Evolutionary conservation across 2,113 vertebrate genomes (phyloP).

Genomic region (Chamaetylas fuelleborni): DNA sequence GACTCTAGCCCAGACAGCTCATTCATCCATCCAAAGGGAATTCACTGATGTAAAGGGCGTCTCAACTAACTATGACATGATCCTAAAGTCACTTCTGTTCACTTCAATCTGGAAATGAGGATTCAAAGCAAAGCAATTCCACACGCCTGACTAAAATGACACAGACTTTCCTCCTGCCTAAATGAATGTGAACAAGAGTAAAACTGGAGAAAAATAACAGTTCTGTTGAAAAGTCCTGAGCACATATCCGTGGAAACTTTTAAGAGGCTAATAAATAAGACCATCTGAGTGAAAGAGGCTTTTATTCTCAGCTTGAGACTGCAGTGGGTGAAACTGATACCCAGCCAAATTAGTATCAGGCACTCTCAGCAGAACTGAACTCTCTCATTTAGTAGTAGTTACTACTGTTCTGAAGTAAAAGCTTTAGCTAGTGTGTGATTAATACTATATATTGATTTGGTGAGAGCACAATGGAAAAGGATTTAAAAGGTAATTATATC

Average conservation of each 20-base stretch:
- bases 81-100: background rate
- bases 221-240: slow-evolving; percentile 21
- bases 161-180: slow-evolving; percentile 17
- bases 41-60: background rate
- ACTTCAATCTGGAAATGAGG: background rate
- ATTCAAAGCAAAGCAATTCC: slow-evolving; percentile 3
- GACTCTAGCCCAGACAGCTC: background rate
- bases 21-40: background rate
- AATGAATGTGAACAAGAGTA: slow-evolving; percentile 8
- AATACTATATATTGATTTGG: background rate
- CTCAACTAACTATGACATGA: background rate
- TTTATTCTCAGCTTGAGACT: slow-evolving; percentile 42
- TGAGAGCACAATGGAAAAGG: background rate
- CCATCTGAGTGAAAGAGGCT: slow-evolving; percentile 43
- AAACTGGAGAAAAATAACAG: slow-evolving; percentile 35
- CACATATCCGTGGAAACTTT: slow-evolving; percentile 44
- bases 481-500: background rate
- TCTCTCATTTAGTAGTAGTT: background rate
- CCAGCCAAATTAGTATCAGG: slow-evolving; percentile 34
- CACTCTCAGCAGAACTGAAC: background rate
- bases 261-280: slow-evolving; percentile 48
- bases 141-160: background rate
- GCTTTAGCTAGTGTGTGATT: background rate
- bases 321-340: slow-evolving; percentile 12
- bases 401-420: background rate